Evolutionary conservation across 2,797 vertebrate species (phyloP), one percentile per base, ranked within the genome.

Genomic region (Acrocephalus scirpaceus): DNA sequence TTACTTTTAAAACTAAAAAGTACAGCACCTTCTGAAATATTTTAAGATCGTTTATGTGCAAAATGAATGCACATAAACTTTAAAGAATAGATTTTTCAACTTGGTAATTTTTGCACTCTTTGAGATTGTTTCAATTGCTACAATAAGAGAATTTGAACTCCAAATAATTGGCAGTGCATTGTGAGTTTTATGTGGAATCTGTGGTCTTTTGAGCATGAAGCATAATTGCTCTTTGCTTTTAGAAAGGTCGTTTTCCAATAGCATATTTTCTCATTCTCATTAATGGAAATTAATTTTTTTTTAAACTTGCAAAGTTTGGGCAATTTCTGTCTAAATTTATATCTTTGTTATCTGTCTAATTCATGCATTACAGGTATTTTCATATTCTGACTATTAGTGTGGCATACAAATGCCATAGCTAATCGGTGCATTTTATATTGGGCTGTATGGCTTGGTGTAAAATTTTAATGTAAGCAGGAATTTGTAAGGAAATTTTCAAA

Each of bases 101-200:
- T 95, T 20, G 4, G 54, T 97, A 97, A 97, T 97, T 97, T 98
- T 95, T 97, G 67, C 66, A 92, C 81, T 95, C 93, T 97, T 97
- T 96, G 97, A 98, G 92, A 93, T 93, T 95, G 96, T 92, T 96
- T 97, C 91, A 96, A 91, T 94, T 96, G 91, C 95, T 95, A 91
- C 84, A 91, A 75, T 94, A 75, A 96, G 93, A 91, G 95, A 98
- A 97, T 97, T 90, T 97, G 93, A 97, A 96, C 95, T 97, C 92
- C 93, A 96, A 97, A 97, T 98, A 98, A 98, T 96, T 98, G 98
- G 96, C 69, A 12, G 86, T 16, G 80, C 91, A 91, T 96, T 96
- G 95, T 96, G 90, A 96, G 88, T 96, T 97, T 97, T 96, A 97
- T 94, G 93, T 96, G 88, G 97, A 97, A 97, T 97, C 97, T 96